Evolutionary conservation across 1,140 invertebrate species (phyloP).

Genomic region (Babylonia areolata): DNA sequence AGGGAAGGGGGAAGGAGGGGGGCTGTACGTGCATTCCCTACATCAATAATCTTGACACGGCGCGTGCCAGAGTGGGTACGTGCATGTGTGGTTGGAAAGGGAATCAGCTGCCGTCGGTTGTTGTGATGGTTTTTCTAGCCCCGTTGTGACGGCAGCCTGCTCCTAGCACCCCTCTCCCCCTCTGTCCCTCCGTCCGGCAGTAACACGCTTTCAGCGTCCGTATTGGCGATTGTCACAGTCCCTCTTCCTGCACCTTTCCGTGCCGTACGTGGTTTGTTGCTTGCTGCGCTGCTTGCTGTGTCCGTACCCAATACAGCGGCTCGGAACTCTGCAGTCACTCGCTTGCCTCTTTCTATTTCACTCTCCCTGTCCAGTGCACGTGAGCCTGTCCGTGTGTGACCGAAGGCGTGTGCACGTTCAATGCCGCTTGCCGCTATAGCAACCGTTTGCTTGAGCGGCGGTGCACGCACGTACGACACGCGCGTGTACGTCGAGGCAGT

Average conservation of each 20-base stretch:
- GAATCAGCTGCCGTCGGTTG: background rate
- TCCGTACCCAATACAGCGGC: background rate
- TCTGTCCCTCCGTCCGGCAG: background rate
- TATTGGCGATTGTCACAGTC: too few relatives aligned
- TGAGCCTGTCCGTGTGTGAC: background rate
- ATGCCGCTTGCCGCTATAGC: background rate
- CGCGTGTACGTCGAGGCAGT: background rate
- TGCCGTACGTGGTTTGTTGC: too few relatives aligned
- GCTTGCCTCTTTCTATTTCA: background rate
- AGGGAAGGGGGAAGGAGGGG: background rate
- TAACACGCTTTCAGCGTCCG: too few relatives aligned
- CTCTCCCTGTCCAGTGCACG: background rate
- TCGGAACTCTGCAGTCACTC: background rate
- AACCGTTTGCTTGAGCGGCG: background rate
- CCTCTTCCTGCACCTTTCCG: too few relatives aligned
- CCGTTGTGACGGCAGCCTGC: background rate
- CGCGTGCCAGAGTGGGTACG: background rate
- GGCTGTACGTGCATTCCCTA: background rate
- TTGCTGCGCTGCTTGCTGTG: too few relatives aligned
- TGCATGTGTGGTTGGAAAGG: conserved; percentile 9
- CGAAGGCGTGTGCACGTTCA: background rate
- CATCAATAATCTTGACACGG: conserved; percentile 19
- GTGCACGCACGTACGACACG: conserved; percentile 1
- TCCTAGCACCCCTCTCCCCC: background rate
- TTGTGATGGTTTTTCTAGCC: background rate